Evolutionary conservation across 2,113 vertebrate genomes (phyloP), one percentile per base, ranked within the genome.

Genomic region (western clawed frog (Xenopus tropicalis)): DNA sequence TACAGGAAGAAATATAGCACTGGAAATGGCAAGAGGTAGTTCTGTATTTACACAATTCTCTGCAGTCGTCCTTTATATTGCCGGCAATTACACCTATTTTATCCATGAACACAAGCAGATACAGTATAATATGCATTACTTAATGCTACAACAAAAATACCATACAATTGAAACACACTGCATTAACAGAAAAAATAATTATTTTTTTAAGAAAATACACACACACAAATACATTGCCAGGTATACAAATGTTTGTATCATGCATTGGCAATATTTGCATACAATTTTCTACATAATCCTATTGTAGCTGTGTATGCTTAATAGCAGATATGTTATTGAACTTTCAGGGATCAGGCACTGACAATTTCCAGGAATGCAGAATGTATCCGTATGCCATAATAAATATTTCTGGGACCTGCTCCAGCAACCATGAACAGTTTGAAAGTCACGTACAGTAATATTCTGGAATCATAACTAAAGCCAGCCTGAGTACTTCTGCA

Each of bases 391-490:
- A 16, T 63, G 25, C 21, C 24, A 25, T 1, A 20, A 22, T 74
- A 75, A 44, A 16, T 19, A 69, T 61, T 69, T 58, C 24, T 0
- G 0, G 14, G 10, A 21, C 69, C 52, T 63, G 20, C 24, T 79
- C 54, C 69, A 44, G 4, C 13, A 75, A 42, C 1, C 42, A 59
- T 37, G 16, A 14, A 8, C 42, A 71, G 17, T 23, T 70, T 77
- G 11, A 70, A 24, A 71, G 78, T 17, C 66, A 58, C 14, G 4
- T 17, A 78, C 0, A 17, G 79, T 72, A 23, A 57, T 61, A 67
- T 56, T 37, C 29, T 37, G 29, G 29, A 37, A 37, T 6, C 29
- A 37, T 37, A 37, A 37, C 29, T 37, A 9, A 37, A 4, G 5
- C 29, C 29, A 37, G 29, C 29, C 29, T 37, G 29, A 37, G 29